Conservation (phyloP, 2,797 vertebrate genomes). For the Numenius phaeopus region DNA sequence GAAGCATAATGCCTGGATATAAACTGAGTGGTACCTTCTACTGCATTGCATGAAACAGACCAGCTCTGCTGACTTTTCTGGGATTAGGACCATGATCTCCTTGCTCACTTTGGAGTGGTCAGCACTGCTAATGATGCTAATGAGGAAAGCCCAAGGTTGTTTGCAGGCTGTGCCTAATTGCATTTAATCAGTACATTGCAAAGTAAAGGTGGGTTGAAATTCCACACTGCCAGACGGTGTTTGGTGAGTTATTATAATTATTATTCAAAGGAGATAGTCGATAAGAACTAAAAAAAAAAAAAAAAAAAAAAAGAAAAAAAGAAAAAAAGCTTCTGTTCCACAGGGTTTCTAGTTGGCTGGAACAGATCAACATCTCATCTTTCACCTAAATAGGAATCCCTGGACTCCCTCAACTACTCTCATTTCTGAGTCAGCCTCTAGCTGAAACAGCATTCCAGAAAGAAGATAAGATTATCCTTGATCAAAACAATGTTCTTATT, state of each 20-base stretch:
- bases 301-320: background rate
- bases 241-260: background rate
- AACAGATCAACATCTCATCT: slow-evolving; percentile 36
- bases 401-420: slow-evolving; percentile 34
- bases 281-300: background rate
- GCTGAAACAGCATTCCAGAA: slow-evolving; percentile 63
- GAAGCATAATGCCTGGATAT: background rate
- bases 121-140: background rate
- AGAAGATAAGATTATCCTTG: slow-evolving; percentile 59
- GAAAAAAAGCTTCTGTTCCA: slow-evolving; percentile 20
- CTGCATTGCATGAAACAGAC: background rate
- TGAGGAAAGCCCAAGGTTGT: background rate
- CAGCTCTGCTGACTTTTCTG: background rate
- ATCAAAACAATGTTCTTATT: slow-evolving; percentile 58
- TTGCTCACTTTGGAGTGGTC: background rate
- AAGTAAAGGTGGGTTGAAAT: background rate
- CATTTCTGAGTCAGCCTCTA: slow-evolving; percentile 23
- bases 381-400: slow-evolving; percentile 57
- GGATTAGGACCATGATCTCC: background rate
- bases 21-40: background rate
- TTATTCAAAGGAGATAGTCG: background rate
- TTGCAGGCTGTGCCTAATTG: background rate
- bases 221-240: background rate
- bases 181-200: background rate
- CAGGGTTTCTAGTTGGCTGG: slow-evolving; percentile 24